phyloP scores from a whole-genome alignment of 2,888 invertebrate genomes.

The Euplexia lucipara region DNA sequence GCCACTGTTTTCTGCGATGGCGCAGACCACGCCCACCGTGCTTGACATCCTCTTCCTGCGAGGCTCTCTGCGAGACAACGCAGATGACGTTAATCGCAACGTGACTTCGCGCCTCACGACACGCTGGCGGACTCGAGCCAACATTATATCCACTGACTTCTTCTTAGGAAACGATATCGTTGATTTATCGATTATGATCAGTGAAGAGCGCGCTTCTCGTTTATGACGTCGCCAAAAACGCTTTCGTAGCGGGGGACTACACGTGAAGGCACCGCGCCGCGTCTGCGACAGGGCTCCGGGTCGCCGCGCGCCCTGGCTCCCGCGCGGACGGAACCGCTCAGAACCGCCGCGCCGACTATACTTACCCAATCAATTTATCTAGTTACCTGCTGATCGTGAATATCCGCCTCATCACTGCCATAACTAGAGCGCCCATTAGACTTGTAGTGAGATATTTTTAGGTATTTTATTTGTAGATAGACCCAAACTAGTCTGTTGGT shows the following conservation, averaged over 20 bases:
- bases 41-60: constrained; percentile 91
- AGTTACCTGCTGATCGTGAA: constrained; percentile 67
- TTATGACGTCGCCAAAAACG: constrained; percentile 83
- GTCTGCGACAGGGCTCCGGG: constrained; percentile 52
- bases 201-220: constrained; percentile 80
- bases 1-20: constrained; percentile 93
- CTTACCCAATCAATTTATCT: constrained; percentile 72
- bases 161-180: constrained; percentile 94
- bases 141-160: constrained; percentile 94
- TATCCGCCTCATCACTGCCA: constrained; percentile 75
- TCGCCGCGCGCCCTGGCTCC: constrained; percentile 79
- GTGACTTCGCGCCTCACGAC: constrained; percentile 93
- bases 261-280: constrained; percentile 66
- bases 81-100: constrained; percentile 93
- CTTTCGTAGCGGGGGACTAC: constrained; percentile 79
- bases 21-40: constrained; percentile 93
- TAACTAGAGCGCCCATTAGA: constrained; percentile 68
- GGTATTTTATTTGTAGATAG: constrained; percentile 73
- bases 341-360: constrained; percentile 65
- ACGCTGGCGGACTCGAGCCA: constrained; percentile 92
- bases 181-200: constrained; percentile 92
- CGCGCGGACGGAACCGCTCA: constrained; percentile 68
- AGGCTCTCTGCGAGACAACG: constrained; percentile 92
- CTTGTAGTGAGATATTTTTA: constrained; percentile 81
- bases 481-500: constrained; percentile 79